These are phyloP conservation scores for Ariolimax columbianus DNA, from an alignment of 2,888 invertebrate species.

Conservation along the genomic window DNA sequence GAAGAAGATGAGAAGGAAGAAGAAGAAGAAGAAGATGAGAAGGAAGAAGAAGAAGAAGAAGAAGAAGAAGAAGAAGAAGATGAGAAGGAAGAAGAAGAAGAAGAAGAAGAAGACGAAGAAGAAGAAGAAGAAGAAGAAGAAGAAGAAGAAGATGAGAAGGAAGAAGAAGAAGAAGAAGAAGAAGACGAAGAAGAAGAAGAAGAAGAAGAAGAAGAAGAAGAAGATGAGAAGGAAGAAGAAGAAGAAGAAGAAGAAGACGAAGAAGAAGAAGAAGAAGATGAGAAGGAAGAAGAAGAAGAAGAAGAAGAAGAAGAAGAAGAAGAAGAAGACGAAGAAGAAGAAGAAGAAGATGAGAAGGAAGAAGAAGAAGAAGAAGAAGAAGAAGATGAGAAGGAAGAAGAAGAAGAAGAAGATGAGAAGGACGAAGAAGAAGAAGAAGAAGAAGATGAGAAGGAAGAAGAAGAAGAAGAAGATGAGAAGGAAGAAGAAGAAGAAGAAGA, in stretches of 20 bases:
- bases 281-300: background rate
- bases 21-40: background rate
- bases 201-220: background rate
- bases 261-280: background rate
- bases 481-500: background rate
- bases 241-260: too few species aligned
- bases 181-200: background rate
- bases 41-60: background rate
- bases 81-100: background rate
- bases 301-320: background rate
- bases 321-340: too few species aligned
- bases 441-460: background rate
- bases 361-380: too few species aligned
- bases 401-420: background rate
- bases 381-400: too few species aligned
- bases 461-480: background rate
- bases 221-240: background rate
- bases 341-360: too few species aligned
- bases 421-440: background rate
- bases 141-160: background rate
- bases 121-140: background rate
- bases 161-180: background rate
- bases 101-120: background rate
- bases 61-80: background rate
- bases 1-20: background rate